Evolutionary conservation across 2,888 invertebrate genomes (phyloP).

Genomic region (Poecilus cupreus): DNA sequence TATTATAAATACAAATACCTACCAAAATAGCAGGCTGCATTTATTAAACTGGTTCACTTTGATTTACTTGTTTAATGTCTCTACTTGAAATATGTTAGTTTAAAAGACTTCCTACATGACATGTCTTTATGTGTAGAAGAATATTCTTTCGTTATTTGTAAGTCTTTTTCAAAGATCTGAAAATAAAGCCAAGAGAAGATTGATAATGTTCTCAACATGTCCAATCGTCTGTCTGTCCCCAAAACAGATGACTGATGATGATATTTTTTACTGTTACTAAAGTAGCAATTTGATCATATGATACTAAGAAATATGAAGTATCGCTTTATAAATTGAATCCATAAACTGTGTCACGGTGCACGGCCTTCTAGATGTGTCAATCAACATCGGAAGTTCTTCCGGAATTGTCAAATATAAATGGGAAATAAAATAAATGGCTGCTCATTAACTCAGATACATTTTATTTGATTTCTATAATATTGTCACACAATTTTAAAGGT

Average conservation of each 20-base stretch:
- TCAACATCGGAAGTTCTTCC: background rate
- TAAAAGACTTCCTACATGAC: no score
- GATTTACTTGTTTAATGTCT: no score
- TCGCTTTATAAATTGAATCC: conserved; percentile 40
- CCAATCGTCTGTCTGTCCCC: conserved; percentile 51
- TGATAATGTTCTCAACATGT: conserved; percentile 58
- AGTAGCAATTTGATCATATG: conserved; percentile 51
- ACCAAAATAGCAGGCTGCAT: background rate
- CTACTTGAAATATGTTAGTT: background rate
- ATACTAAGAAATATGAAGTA: conserved; percentile 45
- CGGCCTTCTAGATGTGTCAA: background rate
- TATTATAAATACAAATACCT: background rate
- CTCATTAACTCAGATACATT: no score
- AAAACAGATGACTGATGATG: conserved; percentile 55
- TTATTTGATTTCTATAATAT: no score
- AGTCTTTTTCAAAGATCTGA: conserved; percentile 34
- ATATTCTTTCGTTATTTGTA: conserved; percentile 42
- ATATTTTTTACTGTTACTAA: conserved; percentile 52
- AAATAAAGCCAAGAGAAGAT: conserved; percentile 54
- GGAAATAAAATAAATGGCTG: no score
- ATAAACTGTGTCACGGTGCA: conserved; percentile 3
- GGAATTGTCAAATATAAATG: no score
- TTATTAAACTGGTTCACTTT: no score
- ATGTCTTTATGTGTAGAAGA: conserved; percentile 2
- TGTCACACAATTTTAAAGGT: no score